A percentile compares a stretch with the other conserved stretches of the same genome.
These are phyloP conservation scores for Epinotia nisella DNA, from an alignment of 2,888 invertebrate species.

Conservation along the genomic window DNA sequence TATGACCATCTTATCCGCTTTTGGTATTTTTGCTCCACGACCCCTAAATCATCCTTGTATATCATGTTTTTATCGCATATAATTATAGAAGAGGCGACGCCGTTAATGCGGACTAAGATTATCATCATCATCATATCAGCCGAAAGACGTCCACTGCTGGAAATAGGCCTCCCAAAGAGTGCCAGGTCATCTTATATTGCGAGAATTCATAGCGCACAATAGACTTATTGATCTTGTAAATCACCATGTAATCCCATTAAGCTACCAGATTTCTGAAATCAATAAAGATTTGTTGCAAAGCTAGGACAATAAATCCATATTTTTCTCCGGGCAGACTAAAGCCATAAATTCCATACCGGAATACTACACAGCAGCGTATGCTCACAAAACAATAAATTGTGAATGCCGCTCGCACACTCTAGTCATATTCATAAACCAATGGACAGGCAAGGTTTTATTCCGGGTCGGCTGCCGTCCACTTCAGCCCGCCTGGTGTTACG, in stretches of 20 bases:
- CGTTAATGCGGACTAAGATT: too few relatives aligned
- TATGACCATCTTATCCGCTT: too few relatives aligned
- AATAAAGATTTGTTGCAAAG: constrained; percentile 69
- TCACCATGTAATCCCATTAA: constrained; percentile 15
- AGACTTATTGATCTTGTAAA: constrained; percentile 7
- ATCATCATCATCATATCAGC: too few relatives aligned
- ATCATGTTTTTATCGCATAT: too few relatives aligned
- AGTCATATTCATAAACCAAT: constrained; percentile 49
- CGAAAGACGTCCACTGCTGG: too few relatives aligned
- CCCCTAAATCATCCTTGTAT: too few relatives aligned
- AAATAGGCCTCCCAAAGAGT: too few relatives aligned
- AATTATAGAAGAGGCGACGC: too few relatives aligned
- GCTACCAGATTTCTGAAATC: constrained; percentile 53
- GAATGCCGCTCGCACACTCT: constrained; percentile 59
- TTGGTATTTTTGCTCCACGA: too few relatives aligned
- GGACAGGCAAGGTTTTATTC: constrained; percentile 47
- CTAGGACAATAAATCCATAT: constrained; percentile 71
- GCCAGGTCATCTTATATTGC: too few relatives aligned
- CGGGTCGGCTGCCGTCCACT: constrained; percentile 31
- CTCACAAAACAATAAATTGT: constrained; percentile 76
- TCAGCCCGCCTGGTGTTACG: constrained; percentile 27
- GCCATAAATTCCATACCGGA: constrained; percentile 72
- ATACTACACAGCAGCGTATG: constrained; percentile 66
- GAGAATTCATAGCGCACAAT: neutral
- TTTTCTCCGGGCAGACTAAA: constrained; percentile 70